Evolutionary conservation across 2,888 invertebrate species (phyloP).

Genomic region (Cerceris rybyensis): DNA sequence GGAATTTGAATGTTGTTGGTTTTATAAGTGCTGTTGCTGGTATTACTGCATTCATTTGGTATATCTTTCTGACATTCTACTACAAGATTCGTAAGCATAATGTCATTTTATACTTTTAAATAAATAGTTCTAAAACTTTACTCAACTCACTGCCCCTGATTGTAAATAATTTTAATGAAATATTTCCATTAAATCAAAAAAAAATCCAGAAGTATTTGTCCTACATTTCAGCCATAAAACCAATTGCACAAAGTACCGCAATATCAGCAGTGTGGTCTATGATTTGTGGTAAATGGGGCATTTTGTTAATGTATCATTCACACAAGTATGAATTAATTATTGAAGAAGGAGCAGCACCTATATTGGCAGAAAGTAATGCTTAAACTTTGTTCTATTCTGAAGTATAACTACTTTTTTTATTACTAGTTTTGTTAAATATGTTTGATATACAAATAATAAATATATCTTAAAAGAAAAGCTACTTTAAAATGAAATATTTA

Average conservation of each 20-base stretch:
- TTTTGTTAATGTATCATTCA: conserved; percentile 63
- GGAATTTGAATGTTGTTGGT: conserved; percentile 63
- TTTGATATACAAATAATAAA: conserved; percentile 8
- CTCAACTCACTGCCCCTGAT: too few species aligned
- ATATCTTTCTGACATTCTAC: conserved; percentile 68
- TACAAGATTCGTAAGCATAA: conserved; percentile 65
- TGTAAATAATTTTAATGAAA: neutral
- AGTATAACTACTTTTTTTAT: conserved; percentile 13
- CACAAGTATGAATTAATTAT: conserved; percentile 62
- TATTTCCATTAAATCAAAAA: neutral
- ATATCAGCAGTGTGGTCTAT: conserved; percentile 67
- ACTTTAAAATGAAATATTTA: neutral
- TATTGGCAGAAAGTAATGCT: conserved; percentile 55
- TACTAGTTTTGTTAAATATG: too few species aligned
- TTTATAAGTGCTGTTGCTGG: conserved; percentile 62
- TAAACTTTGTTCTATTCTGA: conserved; percentile 29
- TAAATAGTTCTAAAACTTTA: neutral
- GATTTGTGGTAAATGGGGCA: conserved; percentile 67
- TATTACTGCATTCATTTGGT: conserved; percentile 66
- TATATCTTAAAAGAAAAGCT: conserved; percentile 28
- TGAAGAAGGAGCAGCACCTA: conserved; percentile 54
- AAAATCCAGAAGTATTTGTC: neutral
- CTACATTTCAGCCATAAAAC: conserved; percentile 53
- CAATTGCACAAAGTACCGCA: conserved; percentile 59
- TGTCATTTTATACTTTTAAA: neutral